These are phyloP conservation scores for Xenopus borealis DNA, from an alignment of 2,113 vertebrate species.

Conservation along the genomic window DNA sequence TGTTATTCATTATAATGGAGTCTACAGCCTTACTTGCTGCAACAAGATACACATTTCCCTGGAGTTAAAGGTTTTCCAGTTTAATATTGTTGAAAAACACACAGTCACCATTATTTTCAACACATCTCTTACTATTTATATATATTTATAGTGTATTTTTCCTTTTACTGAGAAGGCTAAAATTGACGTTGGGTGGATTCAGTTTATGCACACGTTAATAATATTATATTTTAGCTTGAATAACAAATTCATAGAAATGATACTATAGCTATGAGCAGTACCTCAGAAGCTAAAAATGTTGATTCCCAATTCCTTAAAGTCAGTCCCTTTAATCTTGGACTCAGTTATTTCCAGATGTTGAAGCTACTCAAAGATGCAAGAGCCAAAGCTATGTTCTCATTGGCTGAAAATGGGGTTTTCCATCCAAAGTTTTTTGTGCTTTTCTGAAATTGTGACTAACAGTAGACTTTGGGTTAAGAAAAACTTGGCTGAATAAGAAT, in stretches of 20 bases:
- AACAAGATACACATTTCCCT: no score
- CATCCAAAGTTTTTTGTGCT: constrained; percentile 38
- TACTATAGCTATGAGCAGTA: constrained; percentile 1
- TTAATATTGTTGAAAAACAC: no score
- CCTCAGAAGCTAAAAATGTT: constrained; percentile 42
- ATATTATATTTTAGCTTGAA: no score
- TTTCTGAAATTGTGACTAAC: constrained; percentile 15
- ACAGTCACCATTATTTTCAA: no score
- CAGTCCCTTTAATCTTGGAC: constrained; percentile 32
- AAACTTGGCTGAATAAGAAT: constrained; percentile 50
- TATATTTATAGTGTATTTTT: no score
- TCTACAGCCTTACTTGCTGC: no score
- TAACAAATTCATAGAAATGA: background rate
- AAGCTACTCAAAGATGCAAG: constrained; percentile 33
- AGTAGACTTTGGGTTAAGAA: constrained; percentile 38
- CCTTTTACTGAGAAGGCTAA: no score
- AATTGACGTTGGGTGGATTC: no score
- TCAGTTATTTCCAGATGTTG: constrained; percentile 26
- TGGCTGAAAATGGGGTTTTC: constrained; percentile 33
- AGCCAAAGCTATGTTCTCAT: constrained; percentile 46
- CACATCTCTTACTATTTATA: no score
- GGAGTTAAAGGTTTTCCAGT: no score
- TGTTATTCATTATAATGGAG: no score
- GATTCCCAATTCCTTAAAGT: constrained; percentile 12
- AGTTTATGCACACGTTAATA: no score